Percentiles rank a stretch among this genome's conserved stretches.
Evolutionary conservation across 1,140 invertebrate genomes (phyloP).

Genomic region (Nasonia longicornis): DNA sequence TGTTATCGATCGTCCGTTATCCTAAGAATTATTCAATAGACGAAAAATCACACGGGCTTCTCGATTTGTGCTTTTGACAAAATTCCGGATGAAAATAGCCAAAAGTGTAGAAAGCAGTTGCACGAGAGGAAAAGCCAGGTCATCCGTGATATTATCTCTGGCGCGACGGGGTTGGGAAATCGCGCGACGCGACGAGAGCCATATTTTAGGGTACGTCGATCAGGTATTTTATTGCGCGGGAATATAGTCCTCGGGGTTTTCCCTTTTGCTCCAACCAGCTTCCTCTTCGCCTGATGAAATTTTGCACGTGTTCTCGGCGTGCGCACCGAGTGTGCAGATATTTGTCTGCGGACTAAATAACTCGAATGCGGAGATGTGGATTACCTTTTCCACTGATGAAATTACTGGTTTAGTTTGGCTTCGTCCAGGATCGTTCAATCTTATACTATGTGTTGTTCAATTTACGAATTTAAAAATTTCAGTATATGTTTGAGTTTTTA

Average conservation of each 20-base stretch:
- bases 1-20: too few relatives aligned
- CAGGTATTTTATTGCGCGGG: constrained; percentile 23
- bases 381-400: too few relatives aligned
- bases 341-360: constrained; percentile 2
- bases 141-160: constrained; percentile 17
- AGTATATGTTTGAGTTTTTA: too few relatives aligned
- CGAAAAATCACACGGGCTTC: too few relatives aligned
- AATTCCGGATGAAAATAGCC: neutral
- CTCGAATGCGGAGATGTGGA: neutral
- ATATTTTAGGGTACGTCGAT: constrained; percentile 25
- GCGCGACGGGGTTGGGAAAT: neutral
- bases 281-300: neutral
- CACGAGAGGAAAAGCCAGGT: neutral
- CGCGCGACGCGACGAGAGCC: neutral
- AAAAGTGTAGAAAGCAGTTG: neutral
- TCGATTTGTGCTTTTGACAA: neutral
- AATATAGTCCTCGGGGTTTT: neutral
- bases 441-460: neutral
- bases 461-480: too few relatives aligned
- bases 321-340: neutral
- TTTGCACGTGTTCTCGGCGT: neutral
- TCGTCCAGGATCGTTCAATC: too few relatives aligned
- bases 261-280: neutral
- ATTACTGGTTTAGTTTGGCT: too few relatives aligned
- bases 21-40: too few relatives aligned